These are phyloP conservation scores for Euglossa dilemma DNA, from an alignment of 1,140 invertebrate species.

Conservation along the genomic window DNA sequence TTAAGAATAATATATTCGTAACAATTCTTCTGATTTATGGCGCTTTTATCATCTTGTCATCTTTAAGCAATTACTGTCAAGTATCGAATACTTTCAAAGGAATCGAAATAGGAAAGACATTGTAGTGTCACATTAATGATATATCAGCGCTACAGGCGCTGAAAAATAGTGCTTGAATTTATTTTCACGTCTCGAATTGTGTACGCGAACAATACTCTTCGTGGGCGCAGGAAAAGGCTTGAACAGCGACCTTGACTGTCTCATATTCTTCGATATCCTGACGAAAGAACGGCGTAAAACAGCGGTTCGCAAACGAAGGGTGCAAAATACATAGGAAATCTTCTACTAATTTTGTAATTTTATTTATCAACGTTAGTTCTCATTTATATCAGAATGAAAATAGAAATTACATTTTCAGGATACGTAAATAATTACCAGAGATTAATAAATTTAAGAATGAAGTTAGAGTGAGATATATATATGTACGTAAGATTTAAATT, in stretches of 20 bases:
- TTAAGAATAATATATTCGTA: no score
- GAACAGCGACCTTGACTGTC: not conserved
- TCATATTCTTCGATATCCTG: constrained; percentile 11
- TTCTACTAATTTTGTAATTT: not conserved
- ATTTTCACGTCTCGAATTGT: not conserved
- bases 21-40: no score
- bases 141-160: not conserved
- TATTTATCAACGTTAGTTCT: not conserved
- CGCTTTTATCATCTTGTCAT: not conserved
- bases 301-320: constrained; percentile 19
- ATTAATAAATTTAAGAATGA: no score
- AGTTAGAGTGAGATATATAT: no score
- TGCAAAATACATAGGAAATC: not conserved
- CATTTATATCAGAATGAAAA: no score
- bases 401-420: no score
- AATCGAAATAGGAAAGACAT: not conserved
- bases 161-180: not conserved
- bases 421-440: no score
- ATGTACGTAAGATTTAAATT: no score
- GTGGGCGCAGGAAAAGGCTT: constrained; percentile 16
- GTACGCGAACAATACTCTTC: not conserved
- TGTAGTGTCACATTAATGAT: not conserved
- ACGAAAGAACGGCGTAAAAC: not conserved
- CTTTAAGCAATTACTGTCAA: not conserved
- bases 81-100: not conserved